These are phyloP conservation scores for Biston stratarius DNA, from an alignment of 2,888 invertebrate species.

Conservation along the genomic window DNA sequence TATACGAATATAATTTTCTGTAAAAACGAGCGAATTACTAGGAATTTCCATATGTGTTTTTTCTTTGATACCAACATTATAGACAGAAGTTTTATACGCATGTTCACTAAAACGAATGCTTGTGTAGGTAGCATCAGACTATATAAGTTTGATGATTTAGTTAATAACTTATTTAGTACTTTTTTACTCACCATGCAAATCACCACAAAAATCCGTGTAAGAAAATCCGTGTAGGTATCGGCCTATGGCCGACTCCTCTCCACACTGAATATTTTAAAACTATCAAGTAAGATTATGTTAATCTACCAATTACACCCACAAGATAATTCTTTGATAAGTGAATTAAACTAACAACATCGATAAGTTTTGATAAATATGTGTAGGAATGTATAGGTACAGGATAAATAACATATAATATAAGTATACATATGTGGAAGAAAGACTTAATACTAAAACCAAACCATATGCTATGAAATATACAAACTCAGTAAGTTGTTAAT, in stretches of 20 bases:
- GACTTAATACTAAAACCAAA: too few species aligned
- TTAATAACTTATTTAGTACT: too few species aligned
- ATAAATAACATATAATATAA: not conserved
- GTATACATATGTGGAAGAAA: not conserved
- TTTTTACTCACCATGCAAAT: conserved; percentile 56
- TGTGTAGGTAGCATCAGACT: too few species aligned
- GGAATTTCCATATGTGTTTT: too few species aligned
- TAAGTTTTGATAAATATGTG: conserved; percentile 17
- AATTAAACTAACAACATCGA: conserved; percentile 31
- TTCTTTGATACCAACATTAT: too few species aligned
- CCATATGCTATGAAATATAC: too few species aligned
- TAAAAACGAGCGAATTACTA: too few species aligned
- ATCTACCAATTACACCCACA: conserved; percentile 53
- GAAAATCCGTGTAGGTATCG: conserved; percentile 50
- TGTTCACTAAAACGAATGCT: too few species aligned
- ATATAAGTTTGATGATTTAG: too few species aligned
- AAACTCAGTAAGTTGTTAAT: too few species aligned
- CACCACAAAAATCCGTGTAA: conserved; percentile 39
- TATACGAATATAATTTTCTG: too few species aligned
- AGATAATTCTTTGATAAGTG: conserved; percentile 44
- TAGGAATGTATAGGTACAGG: conserved; percentile 9
- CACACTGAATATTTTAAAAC: conserved; percentile 61
- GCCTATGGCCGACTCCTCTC: conserved; percentile 63
- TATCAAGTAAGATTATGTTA: conserved; percentile 60
- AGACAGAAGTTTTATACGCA: too few species aligned